Percentiles rank a stretch among this genome's conserved stretches.
phyloP scores from a whole-genome alignment of 23 tunicate species.

The Trididemnum clinides region DNA sequence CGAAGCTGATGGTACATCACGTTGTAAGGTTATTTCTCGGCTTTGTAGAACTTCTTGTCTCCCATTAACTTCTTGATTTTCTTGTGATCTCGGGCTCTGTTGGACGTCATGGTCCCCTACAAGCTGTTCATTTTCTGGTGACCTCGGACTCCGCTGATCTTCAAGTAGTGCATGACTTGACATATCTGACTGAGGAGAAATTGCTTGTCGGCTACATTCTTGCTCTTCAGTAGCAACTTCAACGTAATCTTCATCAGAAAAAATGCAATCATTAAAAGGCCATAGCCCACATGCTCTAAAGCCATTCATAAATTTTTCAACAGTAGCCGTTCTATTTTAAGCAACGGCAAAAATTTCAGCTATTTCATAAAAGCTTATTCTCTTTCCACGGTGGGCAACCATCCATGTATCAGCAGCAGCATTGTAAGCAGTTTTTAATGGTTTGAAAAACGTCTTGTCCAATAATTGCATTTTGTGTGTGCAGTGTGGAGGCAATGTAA shows the following conservation, averaged over 20 bases:
- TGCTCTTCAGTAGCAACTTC: too few relatives aligned
- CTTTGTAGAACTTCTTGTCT: too few relatives aligned
- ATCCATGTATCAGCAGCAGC: slow-evolving; percentile 8
- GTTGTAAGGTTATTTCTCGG: too few relatives aligned
- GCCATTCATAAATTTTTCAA: neutral
- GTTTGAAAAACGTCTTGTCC: slow-evolving; percentile 4
- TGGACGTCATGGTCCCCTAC: too few relatives aligned
- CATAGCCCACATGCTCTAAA: slow-evolving; percentile 17
- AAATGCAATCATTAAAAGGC: slow-evolving; percentile 1
- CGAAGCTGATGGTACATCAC: too few relatives aligned
- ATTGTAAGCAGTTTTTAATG: neutral
- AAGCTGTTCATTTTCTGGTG: too few relatives aligned
- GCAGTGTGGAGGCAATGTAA: slow-evolving; percentile 1
- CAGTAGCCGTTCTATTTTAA: neutral
- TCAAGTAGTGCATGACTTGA: too few relatives aligned
- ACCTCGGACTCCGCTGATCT: too few relatives aligned
- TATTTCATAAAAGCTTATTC: neutral
- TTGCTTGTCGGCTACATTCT: too few relatives aligned
- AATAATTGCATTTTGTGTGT: neutral
- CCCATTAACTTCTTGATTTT: too few relatives aligned
- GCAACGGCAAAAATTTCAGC: slow-evolving; percentile 13
- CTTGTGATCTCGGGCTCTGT: too few relatives aligned
- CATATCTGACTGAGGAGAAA: too few relatives aligned
- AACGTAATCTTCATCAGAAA: neutral
- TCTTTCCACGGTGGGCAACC: neutral